Evolutionary conservation across 2,888 invertebrate genomes (phyloP), one percentile per base, ranked within the genome.

Genomic region (Apoda limacodes): DNA sequence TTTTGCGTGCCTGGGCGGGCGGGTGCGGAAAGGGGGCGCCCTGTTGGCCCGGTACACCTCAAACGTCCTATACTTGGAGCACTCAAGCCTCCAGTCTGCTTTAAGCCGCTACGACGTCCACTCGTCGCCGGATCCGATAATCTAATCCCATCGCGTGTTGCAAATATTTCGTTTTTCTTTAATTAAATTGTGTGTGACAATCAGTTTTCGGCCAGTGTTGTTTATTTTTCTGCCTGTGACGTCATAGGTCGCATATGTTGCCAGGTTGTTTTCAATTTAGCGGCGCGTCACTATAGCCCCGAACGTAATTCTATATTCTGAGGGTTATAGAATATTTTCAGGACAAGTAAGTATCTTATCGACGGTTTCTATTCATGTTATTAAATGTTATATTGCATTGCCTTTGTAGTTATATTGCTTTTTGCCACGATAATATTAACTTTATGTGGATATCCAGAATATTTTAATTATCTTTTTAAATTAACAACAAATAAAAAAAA

Each of bases 21-120:
- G 50, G 45, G 37, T 52, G 57, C 52, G 45, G 52, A 50, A 53
- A 55, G 55, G 46, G 40, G 51, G 46, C 42, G 42, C 39, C 37
- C 50, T 46, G 55, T 53, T 58, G 58, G 65, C 69, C 64, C 47
- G 52, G 51, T 50, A 48, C 50, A 56, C 52, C 54, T 55, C 53
- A 46, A 41, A 36, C 52, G 48, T n/a, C n/a, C n/a, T n/a, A n/a
- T n/a, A n/a, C n/a, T n/a, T n/a, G n/a, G n/a, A n/a, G n/a, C n/a
- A n/a, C n/a, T n/a, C n/a, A n/a, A 68, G 64, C 67, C 70, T 64
- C 64, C 62, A 75, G 76, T 75, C 52, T 50, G 55, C 55, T 55
- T 52, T 51, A 32, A 30, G 53, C 35, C 35, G 30, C 53, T 46
- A 55, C 44, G 63, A 45, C 43, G 40, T 37, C 34, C 34, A 35